A percentile compares a stretch with the other conserved stretches of the same genome.
Conservation (phyloP, 92 coral and sea anemone species). For the Pocillopora grandis region DNA sequence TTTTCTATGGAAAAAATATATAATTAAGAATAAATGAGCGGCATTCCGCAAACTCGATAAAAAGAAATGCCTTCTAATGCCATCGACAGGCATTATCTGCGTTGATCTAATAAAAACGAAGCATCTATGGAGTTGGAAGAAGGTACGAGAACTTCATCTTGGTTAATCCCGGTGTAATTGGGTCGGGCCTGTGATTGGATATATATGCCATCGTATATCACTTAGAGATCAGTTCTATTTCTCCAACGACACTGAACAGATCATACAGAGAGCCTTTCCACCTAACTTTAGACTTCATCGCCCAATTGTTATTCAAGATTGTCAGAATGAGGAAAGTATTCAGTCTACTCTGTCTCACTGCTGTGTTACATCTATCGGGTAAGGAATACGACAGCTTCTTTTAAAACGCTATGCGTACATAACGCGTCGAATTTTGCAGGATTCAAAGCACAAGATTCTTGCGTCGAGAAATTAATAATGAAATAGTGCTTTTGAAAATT, state of each 20-base stretch:
- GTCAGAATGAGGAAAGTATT: slow-evolving; percentile 9
- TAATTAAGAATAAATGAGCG: not conserved
- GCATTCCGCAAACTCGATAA: slow-evolving; percentile 10
- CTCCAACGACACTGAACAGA: slow-evolving; percentile 3
- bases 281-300: not conserved
- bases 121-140: slow-evolving; percentile 69
- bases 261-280: not conserved
- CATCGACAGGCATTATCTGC: slow-evolving; percentile 30
- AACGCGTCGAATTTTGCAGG: not conserved
- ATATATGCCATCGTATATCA: not conserved
- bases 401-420: not conserved
- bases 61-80: slow-evolving; percentile 14
- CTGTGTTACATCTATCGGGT: slow-evolving; percentile 20
- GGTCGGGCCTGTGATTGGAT: slow-evolving; percentile 33
- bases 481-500: not conserved
- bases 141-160: not conserved
- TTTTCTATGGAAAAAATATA: not conserved
- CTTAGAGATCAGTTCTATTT: not conserved
- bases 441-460: not conserved
- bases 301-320: not conserved
- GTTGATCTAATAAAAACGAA: slow-evolving; percentile 69
- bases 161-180: slow-evolving; percentile 19
- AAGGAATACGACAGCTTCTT: not conserved
- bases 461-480: not conserved
- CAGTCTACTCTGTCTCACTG: not conserved